A percentile compares a stretch with the other conserved stretches of the same genome.
phyloP scores from a whole-genome alignment of 2,888 invertebrate genomes.

The Dicyrtomina minuta region DNA sequence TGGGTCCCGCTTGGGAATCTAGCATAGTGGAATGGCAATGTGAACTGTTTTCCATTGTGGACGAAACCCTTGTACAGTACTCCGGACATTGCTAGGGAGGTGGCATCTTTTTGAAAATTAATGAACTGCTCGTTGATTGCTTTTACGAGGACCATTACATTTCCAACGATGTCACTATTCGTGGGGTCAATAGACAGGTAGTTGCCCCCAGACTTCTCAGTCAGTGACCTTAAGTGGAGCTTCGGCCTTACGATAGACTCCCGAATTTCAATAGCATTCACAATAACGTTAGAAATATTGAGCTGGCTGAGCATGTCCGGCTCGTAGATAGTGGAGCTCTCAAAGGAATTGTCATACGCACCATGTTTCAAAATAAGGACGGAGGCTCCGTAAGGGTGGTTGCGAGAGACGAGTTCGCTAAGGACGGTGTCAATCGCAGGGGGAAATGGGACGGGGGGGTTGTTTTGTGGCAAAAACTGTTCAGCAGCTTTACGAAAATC shows the following conservation, averaged over 20 bases:
- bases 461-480: not conserved
- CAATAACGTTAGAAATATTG: slow-evolving; percentile 2
- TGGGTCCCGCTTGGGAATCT: not conserved
- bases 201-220: not conserved
- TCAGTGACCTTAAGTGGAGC: slow-evolving; percentile 5
- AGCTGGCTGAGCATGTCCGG: not conserved
- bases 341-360: not conserved
- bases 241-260: not conserved
- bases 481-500: too few relatives aligned
- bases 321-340: slow-evolving; percentile 3
- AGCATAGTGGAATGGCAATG: not conserved
- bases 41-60: not conserved
- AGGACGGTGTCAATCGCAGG: slow-evolving; percentile 13
- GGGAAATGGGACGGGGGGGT: not conserved
- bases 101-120: too few relatives aligned
- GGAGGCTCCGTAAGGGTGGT: not conserved
- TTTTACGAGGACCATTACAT: not conserved
- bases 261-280: slow-evolving; percentile 27
- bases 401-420: not conserved
- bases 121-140: too few relatives aligned
- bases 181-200: not conserved
- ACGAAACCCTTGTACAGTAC: slow-evolving; percentile 1
- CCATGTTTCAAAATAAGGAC: slow-evolving; percentile 23
- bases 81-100: too few relatives aligned
- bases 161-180: not conserved